Evolutionary conservation across 2,888 invertebrate genomes (phyloP), one percentile per base, ranked within the genome.

Genomic region (Perizoma flavofasciatum): DNA sequence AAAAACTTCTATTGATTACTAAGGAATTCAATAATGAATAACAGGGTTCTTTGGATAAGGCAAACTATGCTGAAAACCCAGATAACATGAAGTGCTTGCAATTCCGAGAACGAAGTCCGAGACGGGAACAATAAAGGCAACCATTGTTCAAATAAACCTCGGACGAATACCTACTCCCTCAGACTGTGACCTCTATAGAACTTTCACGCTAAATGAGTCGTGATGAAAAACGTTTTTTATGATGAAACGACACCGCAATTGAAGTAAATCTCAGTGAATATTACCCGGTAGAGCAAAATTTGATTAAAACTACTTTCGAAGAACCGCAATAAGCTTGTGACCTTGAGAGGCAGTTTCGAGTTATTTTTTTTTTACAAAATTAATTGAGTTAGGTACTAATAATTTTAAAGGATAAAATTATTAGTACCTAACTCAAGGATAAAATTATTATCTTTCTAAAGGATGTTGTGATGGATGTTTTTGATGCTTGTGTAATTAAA

Each of bases 111-210:
- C 65, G 66, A 67, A 75, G 65, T 70, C 65, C 64, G 39, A 52
- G 52, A 56, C 48, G 66, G 53, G 66, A 67, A 65, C 64, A 69
- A 75, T 73, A 66, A 72, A 72, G 63, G 62, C 64, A 55, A 45
- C 69, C 69, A 78, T 82, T 81, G 79, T 79, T 63, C 59, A 72
- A 75, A 75, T 72, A 69, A 74, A 77, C 65, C 68, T 61, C 62
- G 50, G 58, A 57, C 66, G 59, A 53, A 57, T 22, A 22, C 22
- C 22, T 9, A 58, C 59, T 62, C 55, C 62, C 54, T 55, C 57
- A 47, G 52, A 56, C 47, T 61, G 51, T 69, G 72, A 70, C 75
- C 77, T 74, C 72, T 69, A 57, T 58, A 61, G 33, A 55, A 63
- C 52, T 72, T 68, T 66, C 69, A 68, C 63, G 53, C 53, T 65